These are phyloP conservation scores for Tupiocoris notatus DNA, from an alignment of 2,888 invertebrate genomes.

Conservation along the genomic window DNA sequence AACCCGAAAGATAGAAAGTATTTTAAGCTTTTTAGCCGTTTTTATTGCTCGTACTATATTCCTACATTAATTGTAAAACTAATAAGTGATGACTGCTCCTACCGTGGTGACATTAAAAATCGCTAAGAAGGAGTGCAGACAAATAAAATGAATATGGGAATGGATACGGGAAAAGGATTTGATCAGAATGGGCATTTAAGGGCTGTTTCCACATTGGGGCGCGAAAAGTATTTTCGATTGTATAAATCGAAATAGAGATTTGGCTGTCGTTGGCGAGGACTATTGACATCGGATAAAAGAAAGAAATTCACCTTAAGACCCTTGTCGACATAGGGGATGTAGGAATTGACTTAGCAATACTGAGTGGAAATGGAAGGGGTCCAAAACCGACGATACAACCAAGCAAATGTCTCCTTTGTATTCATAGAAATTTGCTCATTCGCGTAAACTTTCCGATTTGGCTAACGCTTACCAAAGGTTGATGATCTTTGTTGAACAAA, in stretches of 20 bases:
- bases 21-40: too few relatives aligned
- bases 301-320: conserved; percentile 30
- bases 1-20: too few relatives aligned
- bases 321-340: background rate
- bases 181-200: background rate
- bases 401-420: background rate
- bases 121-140: too few relatives aligned
- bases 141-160: too few relatives aligned
- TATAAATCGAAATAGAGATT: conserved; percentile 1
- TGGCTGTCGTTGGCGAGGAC: conserved; percentile 6
- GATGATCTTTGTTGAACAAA: background rate
- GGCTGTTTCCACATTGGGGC: background rate
- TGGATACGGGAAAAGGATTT: too few relatives aligned
- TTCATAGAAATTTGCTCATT: background rate
- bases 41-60: too few relatives aligned
- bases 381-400: background rate
- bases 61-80: too few relatives aligned
- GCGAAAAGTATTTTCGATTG: background rate
- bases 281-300: conserved; percentile 19
- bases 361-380: background rate
- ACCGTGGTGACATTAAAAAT: too few relatives aligned
- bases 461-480: too few relatives aligned
- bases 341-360: background rate
- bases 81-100: too few relatives aligned
- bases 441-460: too few relatives aligned